Percentiles rank a stretch among this genome's conserved stretches.
Conservation (phyloP, 2,797 vertebrate species). For the Manis crassicaudata region DNA sequence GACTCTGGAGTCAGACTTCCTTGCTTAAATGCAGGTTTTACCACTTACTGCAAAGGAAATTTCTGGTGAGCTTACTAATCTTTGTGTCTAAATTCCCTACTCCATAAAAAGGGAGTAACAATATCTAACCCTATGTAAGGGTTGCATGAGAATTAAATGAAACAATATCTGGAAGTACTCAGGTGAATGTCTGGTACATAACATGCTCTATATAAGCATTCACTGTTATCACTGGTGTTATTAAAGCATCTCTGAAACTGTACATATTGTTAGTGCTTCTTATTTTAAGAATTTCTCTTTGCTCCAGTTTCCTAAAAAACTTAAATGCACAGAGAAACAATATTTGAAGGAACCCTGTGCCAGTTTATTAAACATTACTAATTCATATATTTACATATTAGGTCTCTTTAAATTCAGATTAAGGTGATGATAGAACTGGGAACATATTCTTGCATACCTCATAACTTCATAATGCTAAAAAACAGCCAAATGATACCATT, state of each 20-base stretch:
- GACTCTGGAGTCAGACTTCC: background rate
- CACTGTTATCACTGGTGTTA: background rate
- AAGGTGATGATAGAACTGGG: background rate
- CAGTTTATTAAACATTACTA: background rate
- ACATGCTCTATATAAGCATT: background rate
- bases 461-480: background rate
- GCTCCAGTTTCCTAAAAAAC: conserved; percentile 7
- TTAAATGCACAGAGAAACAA: background rate
- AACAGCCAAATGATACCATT: background rate
- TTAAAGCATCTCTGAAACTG: background rate
- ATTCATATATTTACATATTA: background rate
- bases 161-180: background rate
- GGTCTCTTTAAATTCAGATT: background rate
- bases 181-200: background rate
- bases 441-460: conserved; percentile 1
- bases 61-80: background rate
- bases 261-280: background rate
- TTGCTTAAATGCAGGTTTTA: background rate
- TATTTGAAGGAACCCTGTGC: background rate
- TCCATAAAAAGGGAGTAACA: conserved; percentile 3
- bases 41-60: background rate
- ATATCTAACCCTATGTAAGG: background rate
- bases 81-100: background rate
- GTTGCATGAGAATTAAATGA: background rate
- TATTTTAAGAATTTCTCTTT: conserved; percentile 13